Percentiles rank a stretch among this genome's conserved stretches.
phyloP scores from a whole-genome alignment of 2,888 invertebrate species.

The Antitype chi region DNA sequence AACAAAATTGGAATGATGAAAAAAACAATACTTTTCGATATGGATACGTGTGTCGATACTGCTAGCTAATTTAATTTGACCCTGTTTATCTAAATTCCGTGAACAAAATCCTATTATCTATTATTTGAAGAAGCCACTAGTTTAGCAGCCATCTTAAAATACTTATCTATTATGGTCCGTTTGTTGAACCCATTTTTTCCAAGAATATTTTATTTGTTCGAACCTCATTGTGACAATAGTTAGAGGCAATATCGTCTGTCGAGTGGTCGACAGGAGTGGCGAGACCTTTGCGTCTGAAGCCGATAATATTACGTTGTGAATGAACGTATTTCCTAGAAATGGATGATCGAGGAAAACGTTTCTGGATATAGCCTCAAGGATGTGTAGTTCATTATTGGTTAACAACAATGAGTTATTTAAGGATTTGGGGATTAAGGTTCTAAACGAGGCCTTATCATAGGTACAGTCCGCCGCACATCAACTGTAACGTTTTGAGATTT shows the following conservation, averaged over 20 bases:
- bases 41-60: too few relatives aligned
- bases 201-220: constrained; percentile 7
- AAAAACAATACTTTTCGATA: too few relatives aligned
- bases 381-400: neutral
- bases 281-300: neutral
- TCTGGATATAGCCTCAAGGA: neutral
- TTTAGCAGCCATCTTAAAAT: neutral
- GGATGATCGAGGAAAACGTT: neutral
- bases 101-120: neutral
- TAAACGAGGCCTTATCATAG: neutral
- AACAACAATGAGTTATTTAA: neutral
- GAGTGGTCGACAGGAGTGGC: neutral
- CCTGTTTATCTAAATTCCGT: neutral
- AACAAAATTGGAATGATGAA: too few relatives aligned
- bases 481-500: neutral
- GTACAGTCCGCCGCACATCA: neutral
- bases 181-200: neutral
- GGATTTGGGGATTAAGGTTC: neutral
- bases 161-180: neutral
- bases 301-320: neutral
- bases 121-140: neutral
- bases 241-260: neutral
- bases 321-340: neutral
- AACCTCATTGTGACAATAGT: neutral
- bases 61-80: too few relatives aligned